Evolutionary conservation across 1,140 invertebrate species (phyloP).

Genomic region (Trypoxylus dichotomus): DNA sequence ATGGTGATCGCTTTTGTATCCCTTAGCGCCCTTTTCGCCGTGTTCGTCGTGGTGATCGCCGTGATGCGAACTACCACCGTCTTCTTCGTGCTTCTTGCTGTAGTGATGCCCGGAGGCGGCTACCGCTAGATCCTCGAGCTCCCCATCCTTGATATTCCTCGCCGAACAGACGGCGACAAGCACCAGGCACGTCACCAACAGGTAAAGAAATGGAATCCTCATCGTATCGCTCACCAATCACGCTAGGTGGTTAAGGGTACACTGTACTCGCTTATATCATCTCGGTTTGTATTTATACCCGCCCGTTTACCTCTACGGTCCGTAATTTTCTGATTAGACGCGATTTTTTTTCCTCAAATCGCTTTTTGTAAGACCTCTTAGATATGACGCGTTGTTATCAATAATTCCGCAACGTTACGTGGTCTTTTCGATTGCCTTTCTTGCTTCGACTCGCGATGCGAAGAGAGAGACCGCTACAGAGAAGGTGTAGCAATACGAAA

Average conservation of each 20-base stretch:
- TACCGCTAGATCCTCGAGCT: conserved; percentile 53
- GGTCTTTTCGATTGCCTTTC: not conserved
- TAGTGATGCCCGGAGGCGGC: conserved; percentile 59
- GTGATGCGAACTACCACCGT: conserved; percentile 66
- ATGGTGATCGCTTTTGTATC: conserved; percentile 67
- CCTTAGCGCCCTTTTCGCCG: conserved; percentile 68
- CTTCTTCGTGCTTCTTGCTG: conserved; percentile 58
- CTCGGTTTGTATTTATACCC: conserved; percentile 10
- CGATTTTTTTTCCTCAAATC: not conserved
- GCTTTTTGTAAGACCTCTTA: not conserved
- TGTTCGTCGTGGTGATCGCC: conserved; percentile 64
- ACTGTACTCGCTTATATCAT: conserved; percentile 15
- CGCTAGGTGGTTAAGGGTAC: not conserved
- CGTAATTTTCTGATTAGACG: no score
- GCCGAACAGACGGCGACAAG: conserved; percentile 34
- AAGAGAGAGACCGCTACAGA: not conserved
- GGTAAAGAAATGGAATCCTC: conserved; percentile 36
- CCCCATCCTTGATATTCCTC: conserved; percentile 38
- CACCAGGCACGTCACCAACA: conserved; percentile 39
- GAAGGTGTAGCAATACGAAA: not conserved
- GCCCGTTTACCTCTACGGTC: not conserved
- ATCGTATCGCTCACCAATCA: conserved; percentile 6
- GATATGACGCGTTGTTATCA: not conserved
- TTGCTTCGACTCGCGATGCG: no score
- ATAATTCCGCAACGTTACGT: not conserved